phyloP scores from a whole-genome alignment of 2,888 invertebrate species.

The Mimachlamys varia region DNA sequence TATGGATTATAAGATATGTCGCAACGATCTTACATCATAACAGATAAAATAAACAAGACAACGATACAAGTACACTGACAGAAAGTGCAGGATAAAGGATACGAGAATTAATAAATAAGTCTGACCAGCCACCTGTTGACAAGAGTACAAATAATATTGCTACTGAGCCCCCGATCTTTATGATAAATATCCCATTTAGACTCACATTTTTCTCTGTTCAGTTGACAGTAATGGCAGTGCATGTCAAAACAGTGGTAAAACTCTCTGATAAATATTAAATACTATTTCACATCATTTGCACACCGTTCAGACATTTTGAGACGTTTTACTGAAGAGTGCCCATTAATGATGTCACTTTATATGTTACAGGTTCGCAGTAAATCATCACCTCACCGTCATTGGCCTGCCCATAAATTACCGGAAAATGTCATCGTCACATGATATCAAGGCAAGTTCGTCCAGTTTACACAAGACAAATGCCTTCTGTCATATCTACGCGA shows the following conservation, averaged over 20 bases:
- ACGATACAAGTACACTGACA: too few relatives aligned
- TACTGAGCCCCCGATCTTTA: not conserved
- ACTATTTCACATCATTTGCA: slow-evolving; percentile 28
- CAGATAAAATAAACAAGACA: too few relatives aligned
- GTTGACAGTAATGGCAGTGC: not conserved
- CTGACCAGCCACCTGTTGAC: not conserved
- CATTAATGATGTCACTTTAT: slow-evolving; percentile 21
- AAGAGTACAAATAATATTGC: not conserved
- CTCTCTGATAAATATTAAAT: slow-evolving; percentile 4
- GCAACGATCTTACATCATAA: too few relatives aligned
- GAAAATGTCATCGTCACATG: slow-evolving; percentile 37
- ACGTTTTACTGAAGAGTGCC: not conserved
- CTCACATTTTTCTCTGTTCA: not conserved
- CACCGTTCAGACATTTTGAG: not conserved
- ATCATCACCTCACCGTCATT: slow-evolving; percentile 40
- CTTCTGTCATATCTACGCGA: slow-evolving; percentile 10
- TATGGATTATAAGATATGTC: too few relatives aligned
- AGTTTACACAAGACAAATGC: slow-evolving; percentile 15
- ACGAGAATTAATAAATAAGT: not conserved
- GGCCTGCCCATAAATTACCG: slow-evolving; percentile 40
- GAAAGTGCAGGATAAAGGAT: too few relatives aligned
- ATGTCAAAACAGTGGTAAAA: not conserved
- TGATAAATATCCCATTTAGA: not conserved
- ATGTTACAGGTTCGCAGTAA: slow-evolving; percentile 39
- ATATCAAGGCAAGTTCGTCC: slow-evolving; percentile 28